A percentile compares a stretch with the other conserved stretches of the same genome.
phyloP scores from a whole-genome alignment of 1,140 invertebrate species.

The Heliothis virescens region DNA sequence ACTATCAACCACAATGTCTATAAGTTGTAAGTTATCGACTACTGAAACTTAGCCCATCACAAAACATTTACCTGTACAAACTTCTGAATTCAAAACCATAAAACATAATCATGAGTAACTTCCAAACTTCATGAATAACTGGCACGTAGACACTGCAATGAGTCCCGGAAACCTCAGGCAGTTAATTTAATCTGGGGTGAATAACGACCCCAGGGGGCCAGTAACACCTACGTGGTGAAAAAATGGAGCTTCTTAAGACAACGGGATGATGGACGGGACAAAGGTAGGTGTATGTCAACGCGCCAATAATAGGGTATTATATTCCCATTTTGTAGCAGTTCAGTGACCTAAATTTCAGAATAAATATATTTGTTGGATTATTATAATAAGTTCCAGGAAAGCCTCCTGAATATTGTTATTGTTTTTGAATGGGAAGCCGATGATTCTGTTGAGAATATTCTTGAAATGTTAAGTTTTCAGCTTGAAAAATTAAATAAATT shows the following conservation, averaged over 20 bases:
- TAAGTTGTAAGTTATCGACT: too few species aligned
- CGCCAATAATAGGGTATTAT: not conserved
- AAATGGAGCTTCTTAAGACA: slow-evolving; percentile 13
- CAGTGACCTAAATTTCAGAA: not conserved
- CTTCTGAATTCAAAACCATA: not conserved
- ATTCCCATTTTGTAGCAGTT: not conserved
- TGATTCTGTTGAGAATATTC: not conserved
- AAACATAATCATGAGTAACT: slow-evolving; percentile 20
- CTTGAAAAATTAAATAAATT: too few species aligned
- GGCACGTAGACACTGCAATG: slow-evolving; percentile 18
- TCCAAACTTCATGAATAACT: slow-evolving; percentile 29
- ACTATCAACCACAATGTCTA: too few species aligned
- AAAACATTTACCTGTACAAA: not conserved
- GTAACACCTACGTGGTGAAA: slow-evolving; percentile 17
- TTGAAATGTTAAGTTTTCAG: too few species aligned
- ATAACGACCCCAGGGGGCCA: slow-evolving; percentile 10
- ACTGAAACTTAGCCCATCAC: too few species aligned
- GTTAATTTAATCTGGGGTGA: slow-evolving; percentile 35
- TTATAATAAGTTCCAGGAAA: too few species aligned
- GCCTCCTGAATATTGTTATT: not conserved
- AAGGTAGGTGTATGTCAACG: not conserved
- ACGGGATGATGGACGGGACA: slow-evolving; percentile 5
- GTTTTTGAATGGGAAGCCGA: not conserved
- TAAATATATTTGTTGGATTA: not conserved
- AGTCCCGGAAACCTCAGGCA: slow-evolving; percentile 28